Evolutionary conservation across 2,888 invertebrate genomes (phyloP).

Genomic region (Cephus rjabovi): DNA sequence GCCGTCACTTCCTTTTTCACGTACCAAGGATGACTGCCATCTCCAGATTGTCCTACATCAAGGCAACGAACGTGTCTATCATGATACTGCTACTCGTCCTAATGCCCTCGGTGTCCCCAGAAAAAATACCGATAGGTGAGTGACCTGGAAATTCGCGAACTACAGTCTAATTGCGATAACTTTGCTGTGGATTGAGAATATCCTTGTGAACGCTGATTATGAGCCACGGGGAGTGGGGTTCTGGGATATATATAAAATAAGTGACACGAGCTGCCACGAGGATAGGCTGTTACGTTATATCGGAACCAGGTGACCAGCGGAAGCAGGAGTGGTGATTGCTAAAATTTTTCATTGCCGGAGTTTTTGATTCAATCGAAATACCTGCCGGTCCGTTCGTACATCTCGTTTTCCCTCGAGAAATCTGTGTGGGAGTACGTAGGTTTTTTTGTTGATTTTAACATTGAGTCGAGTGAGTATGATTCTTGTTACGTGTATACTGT

Average conservation of each 20-base stretch:
- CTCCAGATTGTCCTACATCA: conserved; percentile 2
- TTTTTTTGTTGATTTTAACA: not conserved
- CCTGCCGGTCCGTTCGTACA: not conserved
- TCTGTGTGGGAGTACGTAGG: no score
- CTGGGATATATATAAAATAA: not conserved
- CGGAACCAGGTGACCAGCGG: not conserved
- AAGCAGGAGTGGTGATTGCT: not conserved
- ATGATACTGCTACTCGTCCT: conserved; percentile 35
- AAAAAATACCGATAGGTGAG: conserved; percentile 58
- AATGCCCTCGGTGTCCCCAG: conserved; percentile 42
- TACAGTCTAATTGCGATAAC: not conserved
- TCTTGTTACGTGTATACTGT: not conserved
- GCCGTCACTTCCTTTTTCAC: conserved; percentile 26
- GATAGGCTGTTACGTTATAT: not conserved
- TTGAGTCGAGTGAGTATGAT: not conserved
- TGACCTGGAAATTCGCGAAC: conserved; percentile 15
- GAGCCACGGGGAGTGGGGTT: not conserved
- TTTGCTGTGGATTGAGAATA: not conserved
- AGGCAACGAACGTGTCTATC: conserved; percentile 20
- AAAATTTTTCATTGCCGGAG: not conserved
- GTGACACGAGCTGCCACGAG: not conserved
- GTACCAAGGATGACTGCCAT: not conserved
- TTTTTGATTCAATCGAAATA: not conserved
- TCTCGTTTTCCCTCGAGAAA: not conserved
- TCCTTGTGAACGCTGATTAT: not conserved